Base-by-base conservation (phyloP, 1,140 invertebrate species). In the Lepidurus apus region DNA sequence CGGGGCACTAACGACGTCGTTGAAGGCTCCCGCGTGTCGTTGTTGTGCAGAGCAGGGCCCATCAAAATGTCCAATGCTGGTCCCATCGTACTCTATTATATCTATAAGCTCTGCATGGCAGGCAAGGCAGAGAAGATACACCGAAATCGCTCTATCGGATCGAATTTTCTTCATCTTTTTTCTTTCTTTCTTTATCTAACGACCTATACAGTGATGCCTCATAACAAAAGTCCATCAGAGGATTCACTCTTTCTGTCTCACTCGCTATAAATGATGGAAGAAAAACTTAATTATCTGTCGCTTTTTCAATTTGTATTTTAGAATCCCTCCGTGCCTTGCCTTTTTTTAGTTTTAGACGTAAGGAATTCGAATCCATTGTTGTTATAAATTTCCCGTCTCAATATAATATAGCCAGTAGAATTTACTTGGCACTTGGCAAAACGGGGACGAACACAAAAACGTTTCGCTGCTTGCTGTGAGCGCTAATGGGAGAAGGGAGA, bases 11-110 rank as follows among this genome's bases (percentile, higher is more conserved):
- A 65, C 53, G 53, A 65, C 53, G 53, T 65, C 53, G 53, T 65
- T 65, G 53, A 65, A 65, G 53, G 53, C 53, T 65, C 53, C 53
- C 53, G 53, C 53, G 53, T 65, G 53, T 65, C 53, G 53, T 65
- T 65, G 53, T 65, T 65, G 53, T 65, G 53, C n/a, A 65, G 53
- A 65, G 53, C 53, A 65, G 53, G 53, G 13, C 53, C 53, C 53
- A 65, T 65, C 53, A 65, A 65, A 65, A 65, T 65, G 53, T 17
- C 53, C 53, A 65, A 17, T 65, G 13, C 13, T 65, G 53, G 53
- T 65, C 6, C 53, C 13, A 65, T 65, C 53, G 17, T 65, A 65
- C 4, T 65, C 17, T 65, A 65, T 9, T 65, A 65, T 17, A 65
- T 65, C 53, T 65, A 65, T 65, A 65, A 65, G 53, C 53, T 65